phyloP scores from a whole-genome alignment of 2,113 vertebrate genomes.

The Prunella himalayana region DNA sequence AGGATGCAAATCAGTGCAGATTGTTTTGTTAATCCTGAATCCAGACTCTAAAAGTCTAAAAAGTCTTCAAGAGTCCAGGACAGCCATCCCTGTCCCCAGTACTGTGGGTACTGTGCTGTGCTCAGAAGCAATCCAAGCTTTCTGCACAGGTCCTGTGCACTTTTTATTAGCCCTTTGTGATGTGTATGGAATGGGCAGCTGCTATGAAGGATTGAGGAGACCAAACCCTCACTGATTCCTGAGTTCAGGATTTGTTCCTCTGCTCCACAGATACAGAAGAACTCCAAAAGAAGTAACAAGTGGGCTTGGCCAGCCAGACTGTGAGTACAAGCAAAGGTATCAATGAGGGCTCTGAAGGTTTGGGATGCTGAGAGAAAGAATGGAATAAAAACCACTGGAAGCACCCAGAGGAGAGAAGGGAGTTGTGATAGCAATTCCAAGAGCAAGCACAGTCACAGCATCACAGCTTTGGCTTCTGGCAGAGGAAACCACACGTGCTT shows the following conservation, averaged over 20 bases:
- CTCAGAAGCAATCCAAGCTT: neutral
- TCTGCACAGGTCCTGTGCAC: neutral
- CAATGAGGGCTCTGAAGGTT: neutral
- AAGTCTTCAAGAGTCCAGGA: neutral
- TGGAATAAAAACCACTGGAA: neutral
- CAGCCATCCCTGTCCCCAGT: neutral
- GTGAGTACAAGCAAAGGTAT: neutral
- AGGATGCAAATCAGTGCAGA: neutral
- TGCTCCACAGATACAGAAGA: neutral
- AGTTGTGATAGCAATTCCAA: neutral
- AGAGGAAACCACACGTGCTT: neutral
- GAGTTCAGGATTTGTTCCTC: neutral
- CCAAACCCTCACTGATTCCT: accelerated
- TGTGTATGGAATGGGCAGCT: neutral
- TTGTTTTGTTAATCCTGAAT: neutral
- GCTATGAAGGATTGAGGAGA: neutral
- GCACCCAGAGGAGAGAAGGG: neutral
- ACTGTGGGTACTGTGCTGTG: neutral
- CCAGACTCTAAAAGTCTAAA: neutral
- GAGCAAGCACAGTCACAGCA: neutral
- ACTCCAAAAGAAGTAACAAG: neutral
- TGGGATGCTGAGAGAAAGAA: neutral
- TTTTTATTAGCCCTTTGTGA: neutral
- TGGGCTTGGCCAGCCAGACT: neutral
- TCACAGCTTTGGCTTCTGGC: neutral